Evolutionary conservation across 1,140 invertebrate genomes (phyloP), one percentile per base, ranked within the genome.

Genomic region (Lordiphosa stackelbergi): DNA sequence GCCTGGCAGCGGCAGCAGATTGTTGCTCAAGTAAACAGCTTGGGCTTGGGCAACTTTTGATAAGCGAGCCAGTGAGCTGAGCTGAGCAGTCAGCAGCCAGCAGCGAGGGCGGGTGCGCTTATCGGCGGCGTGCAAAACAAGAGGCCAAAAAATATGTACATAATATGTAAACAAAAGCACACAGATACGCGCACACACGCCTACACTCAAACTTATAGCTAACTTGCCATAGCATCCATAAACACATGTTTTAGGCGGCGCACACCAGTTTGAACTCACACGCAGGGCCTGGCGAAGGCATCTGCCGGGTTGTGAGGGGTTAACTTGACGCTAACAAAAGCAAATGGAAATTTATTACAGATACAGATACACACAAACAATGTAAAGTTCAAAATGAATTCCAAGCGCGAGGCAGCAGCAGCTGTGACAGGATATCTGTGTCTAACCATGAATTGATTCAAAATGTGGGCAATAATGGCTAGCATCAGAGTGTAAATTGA

Each of bases 11-110:
- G 70, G 73, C 74, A 65, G 64, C 75, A 79, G 75, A 79, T 79
- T 79, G 75, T 79, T 79, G 75, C 71, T 83, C 66, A 79, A 81
- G 75, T 79, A 79, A 79, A 79, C 75, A 79, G 75, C 77, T 79
- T 77, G 71, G 46, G 47, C 64, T 66, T 58, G 75, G 62, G 72
- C 59, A 79, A 79, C 77, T 79, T 79, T 79, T 79, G 75, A 79
- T 79, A 79, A 79, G 74, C 65, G 59, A 48, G 40, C 36, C n/a
- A 54, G 19, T 45, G 31, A 42, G 24, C 35, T 31, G 16, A 9
- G 9, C 13, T 11, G 22, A 5, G 28, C 9, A 11, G 12, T 19
- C 19, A 5, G 8, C 8, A 28, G 10, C 9, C 34, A 5, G 12
- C 8, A 24, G 13, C 42, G 36, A 35, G 28, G 51, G 16, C 41